Base-by-base conservation (phyloP, 2,797 vertebrate genomes). In the Coranthus polyacanthus region DNA sequence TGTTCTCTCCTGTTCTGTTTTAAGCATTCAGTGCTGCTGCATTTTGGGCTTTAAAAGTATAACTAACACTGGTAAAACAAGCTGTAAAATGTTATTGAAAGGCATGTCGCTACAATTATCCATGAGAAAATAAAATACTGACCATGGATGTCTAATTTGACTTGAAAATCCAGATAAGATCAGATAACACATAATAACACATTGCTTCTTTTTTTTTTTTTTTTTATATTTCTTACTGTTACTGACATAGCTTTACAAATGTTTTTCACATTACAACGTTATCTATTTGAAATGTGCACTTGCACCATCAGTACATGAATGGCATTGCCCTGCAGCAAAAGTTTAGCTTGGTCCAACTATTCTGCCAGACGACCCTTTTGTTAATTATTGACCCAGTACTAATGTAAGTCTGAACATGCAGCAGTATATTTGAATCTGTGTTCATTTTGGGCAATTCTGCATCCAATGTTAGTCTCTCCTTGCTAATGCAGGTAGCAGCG, bases 351-450 rank as follows among this genome's bases (percentile, higher is more conserved):
- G 10, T 55, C n/a, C 20, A 16, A 41, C 52, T 44, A 16, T 44
- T 12, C 26, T 55, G 20, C 52, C 37, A 39, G 15, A 22, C 41
- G 52, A 41, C 37, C 52, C 16, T 41, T 55, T 41, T 41, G 21
- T 39, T 55, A 55, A 55, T 55, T 55, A 38, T 38, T 55, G 52
- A 55, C 52, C 52, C 37, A 24, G 37, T 26, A 15, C 10, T 22
- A 55, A 20, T 55, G 39, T 55, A 38, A 37, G 39, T 36, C 51
- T 21, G 53, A 55, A 55, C 53, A 29, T n/a, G 17, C 39, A 13
- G n/a, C 6, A 29, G 26, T 29, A 29, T 8, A 1, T 29, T 29
- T 29, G 26, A 29, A 29, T 38, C 38, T 38, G 38, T 39, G 51
- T 54, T 55, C 53, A 55, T 41, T 26, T 26, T 42, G 53, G 21